Base-by-base conservation (phyloP, 2,797 vertebrate species). In the Sus cebifrons region DNA sequence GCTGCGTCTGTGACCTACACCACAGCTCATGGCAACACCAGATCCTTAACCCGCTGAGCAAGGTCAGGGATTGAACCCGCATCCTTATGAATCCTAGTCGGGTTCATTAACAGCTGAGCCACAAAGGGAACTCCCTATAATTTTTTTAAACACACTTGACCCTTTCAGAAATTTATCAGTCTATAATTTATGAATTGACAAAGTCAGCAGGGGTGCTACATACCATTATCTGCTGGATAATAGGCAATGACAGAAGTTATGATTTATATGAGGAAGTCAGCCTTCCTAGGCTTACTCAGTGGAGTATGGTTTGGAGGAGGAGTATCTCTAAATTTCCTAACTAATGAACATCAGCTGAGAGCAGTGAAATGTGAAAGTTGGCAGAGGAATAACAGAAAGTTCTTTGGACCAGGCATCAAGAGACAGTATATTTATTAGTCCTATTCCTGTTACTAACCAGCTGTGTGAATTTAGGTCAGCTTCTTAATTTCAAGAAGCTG, bases 341-440 rank as follows among this genome's bases (percentile, higher is more conserved):
- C 40, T 92, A 94, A 87, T 77, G 32, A 85, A 54, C 6, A 81
- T 54, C 56, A 90, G 29, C 18, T 70, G 20, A 95, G 54, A 94
- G 29, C 23, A 75, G 73, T 71, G 11, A 68, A 81, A 77, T 94
- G 25, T 74, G 16, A 90, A 56, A 58, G 18, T 1, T 64, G 15
- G 20, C 6, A 85, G 67, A 95, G 40, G n/a, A 96, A 90, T 81
- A 85, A 85, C 29, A 13, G 16, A 77, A 95, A 40, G 11, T 71
- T 81, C 78, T 5, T 12, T 91, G 29, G 64, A 52, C 4, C 32
- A 74, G 13, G 65, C 36, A 32, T 65, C 62, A 68, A 64, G 49
- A 94, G 67, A 82, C 12, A 36, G 18, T 58, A 2, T 74, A 52
- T 85, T 73, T 86, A 82, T 90, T 68, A 79, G 40, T 36, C 5